These are phyloP conservation scores for Gadopsis marmoratus DNA, from an alignment of 2,797 vertebrate species.

Conservation along the genomic window DNA sequence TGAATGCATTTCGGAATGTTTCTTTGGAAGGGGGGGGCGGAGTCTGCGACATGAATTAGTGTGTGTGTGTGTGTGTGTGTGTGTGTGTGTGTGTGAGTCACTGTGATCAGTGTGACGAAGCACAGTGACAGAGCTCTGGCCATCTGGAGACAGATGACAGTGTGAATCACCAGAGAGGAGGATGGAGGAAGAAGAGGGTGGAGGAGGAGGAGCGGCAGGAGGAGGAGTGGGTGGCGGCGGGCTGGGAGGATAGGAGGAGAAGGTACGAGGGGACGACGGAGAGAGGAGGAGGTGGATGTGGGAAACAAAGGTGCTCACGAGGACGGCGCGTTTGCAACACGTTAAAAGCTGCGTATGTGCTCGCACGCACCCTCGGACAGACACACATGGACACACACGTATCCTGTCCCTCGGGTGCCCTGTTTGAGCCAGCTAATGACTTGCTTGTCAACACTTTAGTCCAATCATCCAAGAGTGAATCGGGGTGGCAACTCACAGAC, in stretches of 20 bases:
- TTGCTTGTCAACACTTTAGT: constrained; percentile 69
- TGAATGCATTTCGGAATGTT: constrained; percentile 1
- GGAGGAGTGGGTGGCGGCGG: background rate
- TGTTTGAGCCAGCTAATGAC: constrained; percentile 57
- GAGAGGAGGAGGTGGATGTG: constrained; percentile 31
- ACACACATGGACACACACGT: constrained; percentile 8
- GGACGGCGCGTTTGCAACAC: constrained; percentile 29
- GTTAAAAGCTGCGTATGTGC: background rate
- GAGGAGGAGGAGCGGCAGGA: background rate
- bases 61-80: constrained; percentile 21
- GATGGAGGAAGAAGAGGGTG: constrained; percentile 25
- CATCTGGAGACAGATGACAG: constrained; percentile 81
- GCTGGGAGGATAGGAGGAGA: constrained; percentile 17
- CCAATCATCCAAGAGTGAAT: constrained; percentile 62
- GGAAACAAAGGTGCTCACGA: constrained; percentile 24
- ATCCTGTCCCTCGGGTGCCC: constrained; percentile 4
- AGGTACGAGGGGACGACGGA: constrained; percentile 20
- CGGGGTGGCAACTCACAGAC: constrained; percentile 51
- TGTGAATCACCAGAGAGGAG: constrained; percentile 72
- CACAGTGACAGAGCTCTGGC: constrained; percentile 72
- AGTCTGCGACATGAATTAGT: constrained; percentile 35
- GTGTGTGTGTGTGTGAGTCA: constrained; percentile 43
- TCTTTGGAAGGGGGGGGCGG: background rate
- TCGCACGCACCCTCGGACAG: background rate
- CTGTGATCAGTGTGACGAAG: constrained; percentile 72